Evolutionary conservation across 35 echinoderm and acorn worm genomes (phyloP), one percentile per base, ranked within the genome.

Genomic region (Ophioderma brevispina): DNA sequence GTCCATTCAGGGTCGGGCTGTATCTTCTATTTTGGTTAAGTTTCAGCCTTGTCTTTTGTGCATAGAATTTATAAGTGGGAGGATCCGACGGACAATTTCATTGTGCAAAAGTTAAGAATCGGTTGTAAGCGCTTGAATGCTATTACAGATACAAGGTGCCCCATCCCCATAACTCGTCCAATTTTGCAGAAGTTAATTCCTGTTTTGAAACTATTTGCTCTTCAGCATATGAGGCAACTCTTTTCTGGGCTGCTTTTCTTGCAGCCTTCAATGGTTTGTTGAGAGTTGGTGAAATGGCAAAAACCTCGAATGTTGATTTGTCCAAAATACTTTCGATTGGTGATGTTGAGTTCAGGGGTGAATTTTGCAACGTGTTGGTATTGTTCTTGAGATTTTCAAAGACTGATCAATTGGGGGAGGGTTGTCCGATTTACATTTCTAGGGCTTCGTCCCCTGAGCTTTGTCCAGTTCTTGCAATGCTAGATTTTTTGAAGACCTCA

Each of bases 381-480:
- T n/a, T n/a, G n/a, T n/a, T n/a, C n/a, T 10, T 81, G 15, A 81
- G 79, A 38, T 81, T 39, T 81, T 81, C 79, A 0, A 81, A 41
- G 39, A 81, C 32, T 0, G 37, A 81, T 39, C 79, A 81, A 38
- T 10, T 25, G 15, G 79, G 79, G 23, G 15, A 81, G 33, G 6
- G 36, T 25, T 13, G 0, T 0, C 37, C 31, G 11, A 81, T 81
- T 81, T 17, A 70, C 2, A 15, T 70, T 2, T 25, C 10, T 15
- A 30, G n/a, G 28, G 59, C 10, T 2, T 2, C 4, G 4, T 3
- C 4, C n/a, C 6, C 4, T 25, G 17, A 70, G 5, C 59, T 70
- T 25, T 70, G 59, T 30, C 59, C 59, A 30, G 59, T 70, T 13
- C 2, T 13, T 2, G 28, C 59, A 25, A 25, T 70, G 28, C 2